Evolutionary conservation across 2,797 vertebrate species (phyloP).

Genomic region (Chrosomus eos): DNA sequence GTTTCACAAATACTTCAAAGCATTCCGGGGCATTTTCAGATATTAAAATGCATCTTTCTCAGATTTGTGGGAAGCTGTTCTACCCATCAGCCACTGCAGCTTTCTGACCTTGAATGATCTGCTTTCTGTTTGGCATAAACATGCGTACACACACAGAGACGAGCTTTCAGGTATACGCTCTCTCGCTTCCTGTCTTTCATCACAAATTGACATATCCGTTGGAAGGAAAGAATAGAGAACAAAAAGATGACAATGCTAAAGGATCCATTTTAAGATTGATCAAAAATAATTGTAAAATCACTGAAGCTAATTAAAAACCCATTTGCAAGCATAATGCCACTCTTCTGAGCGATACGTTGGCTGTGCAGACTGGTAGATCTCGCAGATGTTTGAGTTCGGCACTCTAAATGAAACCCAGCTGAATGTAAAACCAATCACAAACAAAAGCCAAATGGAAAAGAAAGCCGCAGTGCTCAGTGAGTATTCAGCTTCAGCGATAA

Average conservation of each 20-base stretch:
- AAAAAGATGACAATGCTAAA: not conserved
- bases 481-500: slow-evolving; percentile 36
- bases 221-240: not conserved
- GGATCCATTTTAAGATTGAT: not conserved
- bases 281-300: not conserved
- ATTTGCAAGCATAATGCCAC: slow-evolving; percentile 5
- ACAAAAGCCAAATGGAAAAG: slow-evolving; percentile 24
- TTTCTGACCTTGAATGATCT: slow-evolving; percentile 23
- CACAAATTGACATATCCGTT: slow-evolving; percentile 2
- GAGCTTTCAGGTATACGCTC: not conserved
- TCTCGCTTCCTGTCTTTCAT: not conserved
- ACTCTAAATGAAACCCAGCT: slow-evolving; percentile 15
- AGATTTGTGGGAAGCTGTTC: slow-evolving; percentile 26
- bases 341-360: not conserved
- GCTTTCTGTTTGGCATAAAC: slow-evolving; percentile 4
- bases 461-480: slow-evolving; percentile 3
- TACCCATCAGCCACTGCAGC: slow-evolving; percentile 15
- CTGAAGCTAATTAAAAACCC: not conserved
- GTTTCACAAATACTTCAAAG: slow-evolving; percentile 33
- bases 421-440: slow-evolving; percentile 18
- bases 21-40: slow-evolving; percentile 13
- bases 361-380: not conserved
- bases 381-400: slow-evolving; percentile 17
- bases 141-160: slow-evolving; percentile 3
- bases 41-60: slow-evolving; percentile 15